A percentile compares a stretch with the other conserved stretches of the same genome.
phyloP scores from a whole-genome alignment of 2,888 invertebrate species.

The Caenorhabditis japonica region DNA sequence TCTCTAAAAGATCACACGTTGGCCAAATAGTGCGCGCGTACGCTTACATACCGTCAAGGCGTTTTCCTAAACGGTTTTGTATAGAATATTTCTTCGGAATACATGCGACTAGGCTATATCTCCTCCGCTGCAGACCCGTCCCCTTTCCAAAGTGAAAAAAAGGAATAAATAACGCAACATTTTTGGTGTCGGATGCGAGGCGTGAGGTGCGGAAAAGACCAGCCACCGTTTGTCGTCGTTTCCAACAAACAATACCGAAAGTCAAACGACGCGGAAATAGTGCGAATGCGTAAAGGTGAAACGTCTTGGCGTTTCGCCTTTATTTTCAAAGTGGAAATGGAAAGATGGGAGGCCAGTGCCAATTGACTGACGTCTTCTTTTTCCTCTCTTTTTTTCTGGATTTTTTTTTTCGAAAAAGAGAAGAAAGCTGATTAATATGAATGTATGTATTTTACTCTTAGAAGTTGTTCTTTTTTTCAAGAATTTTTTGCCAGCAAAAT shows the following conservation, averaged over 20 bases:
- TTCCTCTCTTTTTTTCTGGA: too few relatives aligned
- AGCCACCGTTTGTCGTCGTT: conserved; percentile 23
- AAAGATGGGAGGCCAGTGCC: too few relatives aligned
- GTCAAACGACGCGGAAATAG: conserved; percentile 31
- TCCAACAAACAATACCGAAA: conserved; percentile 50
- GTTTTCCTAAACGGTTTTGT: conserved; percentile 6
- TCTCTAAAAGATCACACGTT: too few relatives aligned
- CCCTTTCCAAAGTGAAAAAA: too few relatives aligned
- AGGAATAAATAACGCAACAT: conserved; percentile 27
- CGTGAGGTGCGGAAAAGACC: conserved; percentile 37
- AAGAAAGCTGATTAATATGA: not conserved
- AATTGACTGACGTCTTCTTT: too few relatives aligned
- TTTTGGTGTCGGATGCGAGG: too few relatives aligned
- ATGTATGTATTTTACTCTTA: too few relatives aligned
- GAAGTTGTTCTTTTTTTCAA: too few relatives aligned
- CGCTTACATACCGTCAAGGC: not conserved
- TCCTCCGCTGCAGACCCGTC: not conserved
- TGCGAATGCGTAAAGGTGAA: conserved; percentile 38
- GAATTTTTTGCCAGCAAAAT: not conserved
- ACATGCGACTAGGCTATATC: too few relatives aligned
- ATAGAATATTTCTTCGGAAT: conserved; percentile 21
- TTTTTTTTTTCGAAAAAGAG: conserved; percentile 35
- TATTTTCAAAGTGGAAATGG: too few relatives aligned
- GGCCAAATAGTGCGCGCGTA: not conserved
- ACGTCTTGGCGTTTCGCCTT: conserved; percentile 10